Percentiles rank a stretch among this genome's conserved stretches.
Conservation (phyloP, 2,888 invertebrate species). For the Drosophila picticornis region DNA sequence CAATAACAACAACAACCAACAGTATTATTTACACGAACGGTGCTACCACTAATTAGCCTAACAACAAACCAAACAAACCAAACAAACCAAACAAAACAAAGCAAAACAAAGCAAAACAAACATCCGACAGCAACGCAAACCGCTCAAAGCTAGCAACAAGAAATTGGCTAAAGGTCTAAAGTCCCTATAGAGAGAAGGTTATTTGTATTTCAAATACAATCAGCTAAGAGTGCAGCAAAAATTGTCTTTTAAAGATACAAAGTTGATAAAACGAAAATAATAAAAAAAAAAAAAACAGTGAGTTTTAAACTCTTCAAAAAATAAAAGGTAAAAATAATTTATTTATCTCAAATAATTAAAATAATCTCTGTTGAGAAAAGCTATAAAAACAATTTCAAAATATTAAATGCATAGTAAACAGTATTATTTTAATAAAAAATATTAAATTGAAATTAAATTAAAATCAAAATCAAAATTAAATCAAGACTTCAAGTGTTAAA, state of each 20-base stretch:
- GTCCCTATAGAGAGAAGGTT: conserved; percentile 27
- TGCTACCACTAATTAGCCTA: conserved; percentile 25
- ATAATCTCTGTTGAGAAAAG: conserved; percentile 25
- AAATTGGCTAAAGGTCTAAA: conserved; percentile 31
- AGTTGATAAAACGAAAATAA: background rate
- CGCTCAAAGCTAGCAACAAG: conserved; percentile 42
- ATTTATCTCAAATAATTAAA: conserved; percentile 2
- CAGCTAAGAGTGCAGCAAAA: conserved; percentile 8
- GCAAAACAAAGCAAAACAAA: conserved; percentile 2
- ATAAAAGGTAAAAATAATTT: background rate
- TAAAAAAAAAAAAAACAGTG: background rate
- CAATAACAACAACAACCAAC: conserved; percentile 26
- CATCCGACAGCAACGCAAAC: conserved; percentile 8
- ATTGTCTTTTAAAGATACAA: conserved; percentile 25
- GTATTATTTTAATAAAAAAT: conserved; percentile 51
- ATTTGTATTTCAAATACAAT: conserved; percentile 38
- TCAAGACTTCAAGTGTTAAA: conserved; percentile 23
- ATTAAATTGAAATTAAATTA: conserved; percentile 1
- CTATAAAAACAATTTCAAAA: conserved; percentile 12
- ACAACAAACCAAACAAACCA: conserved; percentile 4
- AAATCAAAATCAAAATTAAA: conserved; percentile 26
- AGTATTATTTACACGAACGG: conserved; percentile 47
- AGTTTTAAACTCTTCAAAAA: conserved; percentile 33
- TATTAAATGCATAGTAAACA: conserved; percentile 28
- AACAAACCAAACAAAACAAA: conserved; percentile 11